Evolutionary conservation across 1,140 invertebrate species (phyloP), one percentile per base, ranked within the genome.

Genomic region (Saccostrea echinata): DNA sequence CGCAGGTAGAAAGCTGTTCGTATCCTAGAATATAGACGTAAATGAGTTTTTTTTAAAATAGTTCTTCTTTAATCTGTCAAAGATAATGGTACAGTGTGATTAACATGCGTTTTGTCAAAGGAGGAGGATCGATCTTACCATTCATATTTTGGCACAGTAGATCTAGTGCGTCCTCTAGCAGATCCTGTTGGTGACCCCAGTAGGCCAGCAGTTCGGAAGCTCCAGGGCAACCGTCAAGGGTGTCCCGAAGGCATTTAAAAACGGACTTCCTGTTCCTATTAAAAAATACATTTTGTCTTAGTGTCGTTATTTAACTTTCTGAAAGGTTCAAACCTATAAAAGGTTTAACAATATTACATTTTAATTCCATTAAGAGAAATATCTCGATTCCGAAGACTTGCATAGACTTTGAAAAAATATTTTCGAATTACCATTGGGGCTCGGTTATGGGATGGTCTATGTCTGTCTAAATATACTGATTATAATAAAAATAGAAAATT

Each of bases 181-280:
- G 84, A 43, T 89, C 84, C 27, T 89, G 86, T 57, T 89, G 88
- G 61, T 89, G 88, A 4, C 88, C 88, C 88, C 88, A 89, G 16
- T 84, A 52, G 21, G 52, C 76, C 0, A 89, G 51, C n/a, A 85
- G 68, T 27, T 89, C 88, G 21, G 84, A 80, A 4, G 88, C 84
- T 21, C 88, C 88, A 27, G 86, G 68, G 24, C 88, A 89, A n/a
- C 64, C 43, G 8, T 83, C 52, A 18, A 87, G 16, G 27, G 84
- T 87, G 12, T 84, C 43, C 27, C 76, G 33, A 16, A 89, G 61
- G 85, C 88, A 89, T 55, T 71, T 87, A 30, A 85, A 85, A 8
- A 89, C 86, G 8, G 53, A 35, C 18, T 85, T 52, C 52, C 84
- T 87, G 30, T 87, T 84, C 68, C 88, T 89, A 57, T 57, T 81